Base-by-base conservation (phyloP, 2,888 invertebrate genomes). In the Hyposoter dolosus region DNA sequence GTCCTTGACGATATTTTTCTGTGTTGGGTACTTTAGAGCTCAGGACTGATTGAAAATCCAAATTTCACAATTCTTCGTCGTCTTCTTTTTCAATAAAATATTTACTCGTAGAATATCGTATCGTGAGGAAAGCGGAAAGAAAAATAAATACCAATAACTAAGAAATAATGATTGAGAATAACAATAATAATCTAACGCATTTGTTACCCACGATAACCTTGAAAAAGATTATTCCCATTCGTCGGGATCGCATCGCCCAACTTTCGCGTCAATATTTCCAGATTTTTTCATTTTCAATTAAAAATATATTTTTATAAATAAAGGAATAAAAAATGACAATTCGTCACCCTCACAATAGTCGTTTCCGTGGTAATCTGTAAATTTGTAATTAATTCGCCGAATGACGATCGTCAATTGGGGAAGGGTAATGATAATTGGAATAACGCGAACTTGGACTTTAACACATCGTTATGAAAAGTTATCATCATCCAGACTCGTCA, bases 401-500 rank as follows among this genome's bases (percentile, higher is more conserved):
- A 79, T n/a, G 50, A 56, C 50, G 43, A 79, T 19, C 60, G 60
- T 56, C 56, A 45, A 76, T 17, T 53, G 35, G 43, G 69, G 68
- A 47, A 60, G 65, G 66, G 28, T 56, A 60, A 74, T 72, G 74
- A 86, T 85, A 79, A 65, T 43, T 56, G 50, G 32, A 40, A 50
- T 65, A 53, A 17, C 53, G 78, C 53, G 75, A 85, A 83, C 81
- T 85, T 85, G 83, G 85, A 83, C 87, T 87, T 85, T 83, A 83
- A 53, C 40, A 53, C 40, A 76, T 79, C 75, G 45, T 75, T 82
- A 82, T 78, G 84, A 80, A 79, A 80, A 68, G 32, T 17, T 45
- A 74, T 45, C 76, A 63, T 68, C 77, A 28, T 23, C 15, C 28
- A 23, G 45, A 56, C 50, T 43, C 19, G 35, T 68, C 10, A 53